phyloP scores from a whole-genome alignment of 2,797 vertebrate species.

The Glyptemys insculpta region DNA sequence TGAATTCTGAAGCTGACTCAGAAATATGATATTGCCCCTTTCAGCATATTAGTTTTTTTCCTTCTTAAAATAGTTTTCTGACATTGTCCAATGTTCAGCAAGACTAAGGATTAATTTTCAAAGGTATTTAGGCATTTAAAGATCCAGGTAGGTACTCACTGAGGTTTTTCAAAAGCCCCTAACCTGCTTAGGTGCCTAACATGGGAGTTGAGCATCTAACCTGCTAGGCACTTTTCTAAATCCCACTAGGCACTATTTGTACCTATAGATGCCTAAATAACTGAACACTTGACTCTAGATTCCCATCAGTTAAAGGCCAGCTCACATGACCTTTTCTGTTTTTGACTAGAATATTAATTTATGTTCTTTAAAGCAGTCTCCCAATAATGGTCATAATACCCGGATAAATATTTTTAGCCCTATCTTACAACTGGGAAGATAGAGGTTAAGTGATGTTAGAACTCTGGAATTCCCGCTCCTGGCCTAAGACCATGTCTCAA shows the following conservation, averaged over 20 bases:
- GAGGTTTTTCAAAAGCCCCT: no score
- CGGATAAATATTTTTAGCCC: background rate
- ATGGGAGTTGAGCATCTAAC: no score
- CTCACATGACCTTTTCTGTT: background rate
- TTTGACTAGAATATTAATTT: background rate
- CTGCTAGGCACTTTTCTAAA: no score
- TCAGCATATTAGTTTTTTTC: background rate
- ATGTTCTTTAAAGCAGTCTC: background rate
- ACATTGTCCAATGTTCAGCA: background rate
- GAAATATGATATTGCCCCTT: background rate
- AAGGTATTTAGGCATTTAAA: no score
- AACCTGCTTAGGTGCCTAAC: no score
- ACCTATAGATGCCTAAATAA: background rate
- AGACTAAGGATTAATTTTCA: background rate
- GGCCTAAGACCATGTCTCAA: no score
- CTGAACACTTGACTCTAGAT: background rate
- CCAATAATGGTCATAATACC: background rate
- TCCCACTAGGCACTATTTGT: background rate
- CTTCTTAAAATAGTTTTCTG: background rate
- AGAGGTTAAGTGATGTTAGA: background rate
- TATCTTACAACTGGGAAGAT: background rate
- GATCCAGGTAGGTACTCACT: no score
- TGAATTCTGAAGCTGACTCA: background rate
- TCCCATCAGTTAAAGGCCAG: background rate
- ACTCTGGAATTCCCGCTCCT: fast-evolving